A percentile compares a stretch with the other conserved stretches of the same genome.
Conservation (phyloP, 1,140 invertebrate species). For the Nephila pilipes region DNA sequence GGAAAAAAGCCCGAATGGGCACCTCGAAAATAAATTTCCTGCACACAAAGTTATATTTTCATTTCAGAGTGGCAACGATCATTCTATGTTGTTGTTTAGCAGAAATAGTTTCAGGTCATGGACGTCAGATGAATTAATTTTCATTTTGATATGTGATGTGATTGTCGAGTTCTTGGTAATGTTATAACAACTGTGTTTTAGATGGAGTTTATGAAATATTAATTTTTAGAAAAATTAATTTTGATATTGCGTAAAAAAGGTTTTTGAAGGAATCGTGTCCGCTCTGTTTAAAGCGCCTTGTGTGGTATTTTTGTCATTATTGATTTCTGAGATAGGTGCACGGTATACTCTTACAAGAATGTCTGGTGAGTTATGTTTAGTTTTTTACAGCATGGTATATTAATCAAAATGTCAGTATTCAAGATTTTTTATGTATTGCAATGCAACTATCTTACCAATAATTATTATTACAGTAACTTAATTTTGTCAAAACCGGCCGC, state of each 20-base stretch:
- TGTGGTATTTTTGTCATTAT: background rate
- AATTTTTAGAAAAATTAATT: background rate
- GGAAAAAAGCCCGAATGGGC: no score
- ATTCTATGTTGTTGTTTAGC: constrained; percentile 53
- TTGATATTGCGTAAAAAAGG: background rate
- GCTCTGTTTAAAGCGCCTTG: background rate
- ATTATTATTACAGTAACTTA: no score
- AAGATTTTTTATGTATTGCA: background rate
- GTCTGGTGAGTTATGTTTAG: background rate
- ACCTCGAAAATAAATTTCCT: no score
- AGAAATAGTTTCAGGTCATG: constrained; percentile 67
- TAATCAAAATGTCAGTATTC: background rate
- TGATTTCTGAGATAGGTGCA: background rate
- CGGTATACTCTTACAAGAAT: background rate
- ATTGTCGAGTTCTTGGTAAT: background rate
- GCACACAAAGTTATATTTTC: no score
- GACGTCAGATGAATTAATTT: constrained; percentile 46
- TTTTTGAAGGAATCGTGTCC: background rate
- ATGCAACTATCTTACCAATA: no score
- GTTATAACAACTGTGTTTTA: background rate
- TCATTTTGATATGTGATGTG: background rate
- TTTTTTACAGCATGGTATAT: background rate
- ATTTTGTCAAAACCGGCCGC: constrained; percentile 6
- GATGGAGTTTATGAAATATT: background rate
- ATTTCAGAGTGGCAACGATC: constrained; percentile 13